Conservation (phyloP, 2,888 invertebrate genomes). For the Cordilura impudica region DNA sequence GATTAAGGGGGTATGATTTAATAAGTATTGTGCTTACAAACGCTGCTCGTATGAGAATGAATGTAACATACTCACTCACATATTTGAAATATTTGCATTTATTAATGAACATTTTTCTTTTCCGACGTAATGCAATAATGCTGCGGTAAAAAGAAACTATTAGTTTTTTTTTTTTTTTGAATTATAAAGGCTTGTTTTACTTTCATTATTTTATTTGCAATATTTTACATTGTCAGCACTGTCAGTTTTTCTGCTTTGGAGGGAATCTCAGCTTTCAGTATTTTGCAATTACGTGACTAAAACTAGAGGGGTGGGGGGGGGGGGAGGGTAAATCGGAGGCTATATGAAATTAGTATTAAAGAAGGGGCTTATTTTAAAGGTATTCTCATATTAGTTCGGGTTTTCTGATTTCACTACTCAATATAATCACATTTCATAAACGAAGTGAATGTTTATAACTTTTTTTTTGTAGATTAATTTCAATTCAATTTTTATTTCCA, state of each 20-base stretch:
- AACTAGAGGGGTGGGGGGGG: neutral
- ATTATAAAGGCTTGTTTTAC: neutral
- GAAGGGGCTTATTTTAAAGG: neutral
- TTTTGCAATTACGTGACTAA: neutral
- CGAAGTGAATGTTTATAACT: neutral
- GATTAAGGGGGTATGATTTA: neutral
- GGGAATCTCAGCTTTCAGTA: neutral
- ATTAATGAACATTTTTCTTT: no score
- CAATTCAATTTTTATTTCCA: no score
- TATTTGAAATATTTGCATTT: neutral
- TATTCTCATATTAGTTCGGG: no score
- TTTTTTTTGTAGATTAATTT: neutral
- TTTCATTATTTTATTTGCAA: neutral
- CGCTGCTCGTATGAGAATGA: neutral
- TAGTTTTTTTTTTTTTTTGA: no score
- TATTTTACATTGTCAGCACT: neutral
- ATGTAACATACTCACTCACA: neutral
- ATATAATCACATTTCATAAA: neutral
- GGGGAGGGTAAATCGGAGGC: neutral
- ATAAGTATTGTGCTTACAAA: neutral
- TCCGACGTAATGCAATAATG: no score
- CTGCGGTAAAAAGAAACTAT: no score
- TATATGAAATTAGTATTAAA: no score
- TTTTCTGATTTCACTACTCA: neutral
- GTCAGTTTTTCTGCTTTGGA: neutral